Conservation (phyloP, 2,113 vertebrate species). For the Dromiciops gliroides region DNA sequence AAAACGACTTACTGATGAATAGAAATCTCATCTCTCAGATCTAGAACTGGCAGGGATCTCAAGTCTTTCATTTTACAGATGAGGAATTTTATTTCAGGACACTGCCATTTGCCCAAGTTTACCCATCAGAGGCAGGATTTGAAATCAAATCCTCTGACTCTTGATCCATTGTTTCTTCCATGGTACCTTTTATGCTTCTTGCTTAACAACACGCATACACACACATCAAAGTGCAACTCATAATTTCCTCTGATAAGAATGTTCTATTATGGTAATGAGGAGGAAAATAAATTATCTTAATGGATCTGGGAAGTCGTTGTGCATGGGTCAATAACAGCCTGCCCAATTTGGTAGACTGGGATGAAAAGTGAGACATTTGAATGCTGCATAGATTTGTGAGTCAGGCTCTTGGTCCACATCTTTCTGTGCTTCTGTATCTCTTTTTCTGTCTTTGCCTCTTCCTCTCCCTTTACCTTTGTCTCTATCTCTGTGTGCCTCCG, state of each 20-base stretch:
- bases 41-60: no score
- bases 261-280: no score
- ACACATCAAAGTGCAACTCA: not conserved
- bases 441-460: no score
- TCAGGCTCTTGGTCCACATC: no score
- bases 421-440: no score
- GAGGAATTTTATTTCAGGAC: not conserved
- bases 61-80: not conserved
- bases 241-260: not conserved
- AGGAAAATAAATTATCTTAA: not conserved
- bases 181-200: not conserved
- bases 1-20: no score
- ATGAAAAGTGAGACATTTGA: not conserved
- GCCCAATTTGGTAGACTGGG: not conserved
- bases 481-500: no score
- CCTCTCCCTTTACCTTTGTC: no score
- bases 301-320: not conserved
- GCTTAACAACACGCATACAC: not conserved
- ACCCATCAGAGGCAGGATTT: not conserved
- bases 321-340: no score
- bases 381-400: no score
- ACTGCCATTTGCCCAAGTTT: not conserved
- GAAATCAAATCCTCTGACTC: not conserved
- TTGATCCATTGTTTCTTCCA: not conserved
- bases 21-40: no score